Conservation (phyloP, 2,797 vertebrate species). For the Etheostoma perlongum region DNA sequence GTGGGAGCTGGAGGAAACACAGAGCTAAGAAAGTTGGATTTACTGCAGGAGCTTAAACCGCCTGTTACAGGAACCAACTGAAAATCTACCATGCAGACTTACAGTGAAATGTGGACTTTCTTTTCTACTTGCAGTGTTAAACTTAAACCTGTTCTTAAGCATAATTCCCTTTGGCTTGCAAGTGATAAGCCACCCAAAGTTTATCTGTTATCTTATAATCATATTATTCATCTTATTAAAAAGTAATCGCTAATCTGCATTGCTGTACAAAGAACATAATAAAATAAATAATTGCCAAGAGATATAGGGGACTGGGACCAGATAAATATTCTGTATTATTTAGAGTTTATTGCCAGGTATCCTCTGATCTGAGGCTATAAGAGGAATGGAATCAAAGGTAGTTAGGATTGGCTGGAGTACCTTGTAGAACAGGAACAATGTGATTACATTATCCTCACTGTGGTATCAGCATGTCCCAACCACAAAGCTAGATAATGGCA, state of each 20-base stretch:
- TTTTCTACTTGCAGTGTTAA: not conserved
- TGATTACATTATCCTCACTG: not conserved
- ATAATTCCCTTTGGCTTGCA: not conserved
- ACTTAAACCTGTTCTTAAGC: not conserved
- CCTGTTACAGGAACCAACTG: constrained; percentile 23
- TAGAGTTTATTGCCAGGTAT: not conserved
- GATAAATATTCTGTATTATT: too few relatives aligned
- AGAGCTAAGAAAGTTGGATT: constrained; percentile 37
- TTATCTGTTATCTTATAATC: too few relatives aligned
- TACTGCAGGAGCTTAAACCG: constrained; percentile 28
- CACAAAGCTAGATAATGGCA: not conserved
- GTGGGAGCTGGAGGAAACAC: constrained; percentile 29
- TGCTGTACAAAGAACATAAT: not conserved
- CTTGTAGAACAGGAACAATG: not conserved
- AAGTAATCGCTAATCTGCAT: not conserved
- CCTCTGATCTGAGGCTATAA: too few relatives aligned
- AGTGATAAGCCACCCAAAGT: not conserved
- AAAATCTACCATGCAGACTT: constrained; percentile 6
- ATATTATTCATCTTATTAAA: not conserved
- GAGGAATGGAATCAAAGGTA: not conserved
- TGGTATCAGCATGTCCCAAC: not conserved
- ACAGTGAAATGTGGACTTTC: constrained; percentile 1
- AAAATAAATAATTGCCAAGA: not conserved
- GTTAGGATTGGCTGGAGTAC: not conserved
- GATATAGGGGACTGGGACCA: not conserved